These are phyloP conservation scores for Bombycilla garrulus DNA, from an alignment of 2,113 vertebrate species.

Conservation along the genomic window DNA sequence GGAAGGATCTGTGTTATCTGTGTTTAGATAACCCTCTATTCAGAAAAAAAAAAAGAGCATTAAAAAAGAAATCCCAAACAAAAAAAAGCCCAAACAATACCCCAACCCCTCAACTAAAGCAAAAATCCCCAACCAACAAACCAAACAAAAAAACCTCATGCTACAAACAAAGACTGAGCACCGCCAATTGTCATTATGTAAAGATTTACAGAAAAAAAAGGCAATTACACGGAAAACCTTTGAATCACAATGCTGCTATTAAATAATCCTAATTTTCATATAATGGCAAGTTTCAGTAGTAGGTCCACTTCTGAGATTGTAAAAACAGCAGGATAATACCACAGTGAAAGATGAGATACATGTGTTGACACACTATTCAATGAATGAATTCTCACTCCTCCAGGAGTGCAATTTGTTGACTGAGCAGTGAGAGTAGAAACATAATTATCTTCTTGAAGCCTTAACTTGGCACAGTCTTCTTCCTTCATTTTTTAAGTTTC, in stretches of 20 bases:
- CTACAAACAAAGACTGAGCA: slow-evolving; percentile 1
- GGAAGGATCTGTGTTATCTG: neutral
- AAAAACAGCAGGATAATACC: slow-evolving; percentile 35
- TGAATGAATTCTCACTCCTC: slow-evolving; percentile 46
- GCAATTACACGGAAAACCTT: neutral
- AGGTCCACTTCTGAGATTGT: slow-evolving; percentile 32
- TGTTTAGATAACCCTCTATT: neutral
- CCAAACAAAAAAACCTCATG: neutral
- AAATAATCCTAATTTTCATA: slow-evolving; percentile 32
- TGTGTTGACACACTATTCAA: slow-evolving; percentile 54
- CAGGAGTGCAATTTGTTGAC: slow-evolving; percentile 28
- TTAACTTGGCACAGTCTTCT: slow-evolving; percentile 26
- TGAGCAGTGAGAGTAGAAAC: neutral
- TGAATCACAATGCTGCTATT: slow-evolving; percentile 22
- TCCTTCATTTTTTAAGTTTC: neutral
- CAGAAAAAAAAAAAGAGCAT: neutral
- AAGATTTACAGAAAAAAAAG: neutral
- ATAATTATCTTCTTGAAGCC: slow-evolving; percentile 31
- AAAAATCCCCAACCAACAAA: neutral
- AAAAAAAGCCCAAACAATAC: neutral
- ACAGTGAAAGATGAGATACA: slow-evolving; percentile 45
- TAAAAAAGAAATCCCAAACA: neutral
- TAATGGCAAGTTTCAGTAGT: slow-evolving; percentile 23
- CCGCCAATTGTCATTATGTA: neutral
- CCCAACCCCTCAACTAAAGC: accelerated